Conservation (phyloP, 2,797 vertebrate species). For the Onychomys leucogaster region DNA sequence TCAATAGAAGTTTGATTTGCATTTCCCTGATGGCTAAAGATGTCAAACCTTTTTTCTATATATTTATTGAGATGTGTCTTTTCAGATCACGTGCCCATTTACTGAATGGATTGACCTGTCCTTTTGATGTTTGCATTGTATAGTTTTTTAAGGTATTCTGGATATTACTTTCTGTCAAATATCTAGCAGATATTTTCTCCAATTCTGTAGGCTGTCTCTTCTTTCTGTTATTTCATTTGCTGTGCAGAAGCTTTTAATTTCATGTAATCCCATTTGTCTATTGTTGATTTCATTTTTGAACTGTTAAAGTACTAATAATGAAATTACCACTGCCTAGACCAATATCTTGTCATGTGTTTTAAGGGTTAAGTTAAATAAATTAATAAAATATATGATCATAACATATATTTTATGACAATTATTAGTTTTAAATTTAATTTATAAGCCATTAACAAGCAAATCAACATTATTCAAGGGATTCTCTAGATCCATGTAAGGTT, state of each 20-base stretch:
- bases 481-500: background rate
- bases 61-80: background rate
- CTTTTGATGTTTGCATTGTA: background rate
- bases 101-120: background rate
- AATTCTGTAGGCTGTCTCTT: background rate
- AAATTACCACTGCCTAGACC: background rate
- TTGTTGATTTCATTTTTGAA: background rate
- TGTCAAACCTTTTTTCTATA: background rate
- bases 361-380: background rate
- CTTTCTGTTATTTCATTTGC: background rate
- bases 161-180: constrained; percentile 1
- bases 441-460: background rate
- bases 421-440: background rate
- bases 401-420: background rate
- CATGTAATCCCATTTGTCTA: background rate
- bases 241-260: background rate
- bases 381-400: background rate
- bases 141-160: background rate
- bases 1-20: background rate
- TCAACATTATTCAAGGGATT: background rate
- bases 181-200: background rate
- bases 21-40: background rate
- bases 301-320: background rate
- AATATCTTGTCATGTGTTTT: background rate
- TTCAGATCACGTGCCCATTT: background rate